Conservation (phyloP, 2,888 invertebrate genomes). For the Meandrusa payeni region DNA sequence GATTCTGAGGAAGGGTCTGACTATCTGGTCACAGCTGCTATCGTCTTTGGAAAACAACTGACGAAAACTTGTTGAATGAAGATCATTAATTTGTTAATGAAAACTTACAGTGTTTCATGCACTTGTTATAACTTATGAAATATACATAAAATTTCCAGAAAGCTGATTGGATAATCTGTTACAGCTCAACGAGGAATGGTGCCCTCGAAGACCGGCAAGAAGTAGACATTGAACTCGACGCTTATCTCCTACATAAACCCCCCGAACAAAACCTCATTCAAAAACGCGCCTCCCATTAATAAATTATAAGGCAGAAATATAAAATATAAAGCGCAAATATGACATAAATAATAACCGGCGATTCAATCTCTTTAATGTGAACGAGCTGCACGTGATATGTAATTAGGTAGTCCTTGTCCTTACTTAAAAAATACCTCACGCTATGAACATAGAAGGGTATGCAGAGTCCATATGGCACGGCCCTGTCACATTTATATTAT, state of each 20-base stretch:
- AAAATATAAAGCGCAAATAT: conserved; percentile 50
- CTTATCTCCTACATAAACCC: conserved; percentile 40
- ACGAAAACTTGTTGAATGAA: conserved; percentile 9
- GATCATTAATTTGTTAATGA: conserved; percentile 27
- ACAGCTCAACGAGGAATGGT: conserved; percentile 12
- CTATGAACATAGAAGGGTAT: too few relatives aligned
- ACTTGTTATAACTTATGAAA: conserved; percentile 7
- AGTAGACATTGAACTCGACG: conserved; percentile 10
- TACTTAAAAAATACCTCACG: too few relatives aligned
- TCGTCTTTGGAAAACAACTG: too few relatives aligned
- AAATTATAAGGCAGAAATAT: conserved; percentile 42
- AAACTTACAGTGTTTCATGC: conserved; percentile 9
- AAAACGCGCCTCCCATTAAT: conserved; percentile 38
- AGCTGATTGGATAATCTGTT: conserved; percentile 23
- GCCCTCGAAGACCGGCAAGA: conserved; percentile 7
- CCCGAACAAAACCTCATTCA: conserved; percentile 42
- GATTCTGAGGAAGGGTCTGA: too few relatives aligned
- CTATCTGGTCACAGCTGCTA: too few relatives aligned
- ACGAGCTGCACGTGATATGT: conserved; percentile 47
- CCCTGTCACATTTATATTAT: too few relatives aligned
- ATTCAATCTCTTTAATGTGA: conserved; percentile 49
- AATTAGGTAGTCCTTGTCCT: conserved; percentile 48
- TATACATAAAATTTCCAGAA: conserved; percentile 11
- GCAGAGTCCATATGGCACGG: too few relatives aligned
- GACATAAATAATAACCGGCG: conserved; percentile 53